Evolutionary conservation across 2,888 invertebrate species (phyloP), one percentile per base, ranked within the genome.

Genomic region (Vannuccia rotundouncinata): DNA sequence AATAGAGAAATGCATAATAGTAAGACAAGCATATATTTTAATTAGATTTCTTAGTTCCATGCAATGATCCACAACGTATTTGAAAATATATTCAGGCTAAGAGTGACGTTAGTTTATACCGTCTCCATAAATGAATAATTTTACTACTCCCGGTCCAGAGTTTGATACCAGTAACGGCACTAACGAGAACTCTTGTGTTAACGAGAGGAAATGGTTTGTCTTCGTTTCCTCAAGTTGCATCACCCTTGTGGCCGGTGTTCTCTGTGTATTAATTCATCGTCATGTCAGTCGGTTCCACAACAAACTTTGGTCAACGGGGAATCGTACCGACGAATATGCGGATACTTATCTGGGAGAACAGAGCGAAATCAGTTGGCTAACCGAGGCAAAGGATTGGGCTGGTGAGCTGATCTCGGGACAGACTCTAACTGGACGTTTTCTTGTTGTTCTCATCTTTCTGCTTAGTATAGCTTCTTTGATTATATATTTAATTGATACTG

Each of bases 341-440:
- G 66, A 66, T 2, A 2, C 66, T 22, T 22, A 66, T 17, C 45
- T 45, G 45, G 66, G 66, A 17, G 66, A 66, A 27, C 28, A 1
- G 2, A 5, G 1, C 29, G 25, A 75, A 28, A 75, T 75, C 30
- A 31, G 31, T 29, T 81, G 82, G 79, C 82, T 82, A 22, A 84
- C 82, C 73, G 81, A 82, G 17, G 59, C 75, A 1, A 82, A 82
- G 31, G 82, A 82, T 60, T 82, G 82, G 82, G 82, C 82, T 1
- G 82, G 82, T 10, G 82, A 82, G 45, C 59, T 82, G 0, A 82
- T 82, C 17, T 82, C 82, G 0, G 82, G 82, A 31, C 82, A 82
- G 59, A 80, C 79, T n/a, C 10, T 66, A 2, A 82, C 82, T 2
- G 82, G 82, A 1, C 59, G 80, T 13, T 59, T 79, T 28, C 30